A percentile compares a stretch with the other conserved stretches of the same genome.
phyloP scores from a whole-genome alignment of 2,888 invertebrate genomes.

The Camponotus fellah region DNA sequence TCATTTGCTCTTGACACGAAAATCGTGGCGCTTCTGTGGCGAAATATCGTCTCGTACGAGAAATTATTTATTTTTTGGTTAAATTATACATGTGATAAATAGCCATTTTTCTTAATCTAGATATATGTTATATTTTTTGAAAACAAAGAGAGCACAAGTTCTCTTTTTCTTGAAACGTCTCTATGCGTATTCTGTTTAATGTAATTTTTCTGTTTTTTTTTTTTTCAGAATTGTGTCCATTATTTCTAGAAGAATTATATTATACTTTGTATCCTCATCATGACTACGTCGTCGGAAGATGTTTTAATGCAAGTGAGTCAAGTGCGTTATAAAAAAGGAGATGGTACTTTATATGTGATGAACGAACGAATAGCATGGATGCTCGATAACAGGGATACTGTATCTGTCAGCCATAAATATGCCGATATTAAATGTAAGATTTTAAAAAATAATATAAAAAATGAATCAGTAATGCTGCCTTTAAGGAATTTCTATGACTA shows the following conservation, averaged over 20 bases:
- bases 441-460: constrained; percentile 47
- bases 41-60: neutral
- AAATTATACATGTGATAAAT: neutral
- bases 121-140: neutral
- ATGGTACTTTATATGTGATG: constrained; percentile 98
- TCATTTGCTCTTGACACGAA: neutral
- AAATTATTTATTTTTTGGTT: constrained; percentile 1
- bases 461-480: constrained; percentile 30
- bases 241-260: constrained; percentile 76
- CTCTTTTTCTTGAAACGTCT: neutral
- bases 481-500: neutral
- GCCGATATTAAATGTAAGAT: constrained; percentile 97
- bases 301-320: constrained; percentile 96
- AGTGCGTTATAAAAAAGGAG: constrained; percentile 98
- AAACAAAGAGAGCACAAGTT: neutral
- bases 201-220: constrained; percentile 28
- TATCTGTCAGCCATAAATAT: constrained; percentile 97
- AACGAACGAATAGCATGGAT: constrained; percentile 98
- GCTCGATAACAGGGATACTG: constrained; percentile 96
- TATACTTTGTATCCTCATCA: constrained; percentile 84
- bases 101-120: neutral
- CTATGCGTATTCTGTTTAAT: neutral
- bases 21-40: neutral
- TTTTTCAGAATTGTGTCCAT: constrained; percentile 57
- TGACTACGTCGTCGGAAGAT: constrained; percentile 97